Conservation (phyloP, 2,797 vertebrate genomes). For the Arctocebus calabarensis region DNA sequence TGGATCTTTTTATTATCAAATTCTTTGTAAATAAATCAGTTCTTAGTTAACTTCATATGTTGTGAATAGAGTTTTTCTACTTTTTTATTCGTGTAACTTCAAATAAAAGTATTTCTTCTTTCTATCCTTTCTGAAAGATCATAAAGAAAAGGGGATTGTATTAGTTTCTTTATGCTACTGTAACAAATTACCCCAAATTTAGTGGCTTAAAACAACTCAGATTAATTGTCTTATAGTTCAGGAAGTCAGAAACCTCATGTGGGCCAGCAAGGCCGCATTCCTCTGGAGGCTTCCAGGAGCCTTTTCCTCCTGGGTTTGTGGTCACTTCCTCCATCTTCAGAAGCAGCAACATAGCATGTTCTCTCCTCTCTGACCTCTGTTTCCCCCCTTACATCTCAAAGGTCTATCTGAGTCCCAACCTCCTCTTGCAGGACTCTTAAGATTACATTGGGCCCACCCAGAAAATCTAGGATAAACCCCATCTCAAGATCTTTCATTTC, state of each 20-base stretch:
- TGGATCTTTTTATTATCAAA: not conserved
- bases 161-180: not conserved
- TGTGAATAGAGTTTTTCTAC: not conserved
- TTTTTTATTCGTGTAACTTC: not conserved
- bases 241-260: not conserved
- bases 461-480: not conserved
- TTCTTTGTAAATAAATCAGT: not conserved
- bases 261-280: not conserved
- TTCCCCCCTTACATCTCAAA: no score
- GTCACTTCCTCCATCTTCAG: not conserved
- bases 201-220: not conserved
- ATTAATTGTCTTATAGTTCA: not conserved
- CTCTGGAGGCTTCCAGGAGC: not conserved
- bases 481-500: not conserved
- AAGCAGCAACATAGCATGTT: not conserved
- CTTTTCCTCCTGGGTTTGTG: not conserved
- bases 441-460: not conserved
- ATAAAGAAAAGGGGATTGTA: not conserved
- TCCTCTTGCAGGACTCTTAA: not conserved
- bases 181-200: not conserved
- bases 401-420: not conserved
- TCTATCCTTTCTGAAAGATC: not conserved
- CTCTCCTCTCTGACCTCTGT: not conserved
- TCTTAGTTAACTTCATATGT: not conserved
- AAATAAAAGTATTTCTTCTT: conserved; percentile 23